Conservation (phyloP, 2,797 vertebrate species). For the Streptopelia turtur region DNA sequence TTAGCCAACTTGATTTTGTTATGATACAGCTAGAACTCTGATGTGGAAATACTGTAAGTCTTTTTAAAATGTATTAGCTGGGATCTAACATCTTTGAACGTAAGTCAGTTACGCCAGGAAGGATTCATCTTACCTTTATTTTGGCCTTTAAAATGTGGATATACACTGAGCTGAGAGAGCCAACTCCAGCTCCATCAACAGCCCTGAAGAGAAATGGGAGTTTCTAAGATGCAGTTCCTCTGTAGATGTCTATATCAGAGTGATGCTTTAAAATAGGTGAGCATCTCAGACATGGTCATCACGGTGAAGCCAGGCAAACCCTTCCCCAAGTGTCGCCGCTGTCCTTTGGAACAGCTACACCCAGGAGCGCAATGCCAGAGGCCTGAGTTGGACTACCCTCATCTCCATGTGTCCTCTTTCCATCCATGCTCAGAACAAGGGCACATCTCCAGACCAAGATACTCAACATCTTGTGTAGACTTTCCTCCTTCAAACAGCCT, state of each 20-base stretch:
- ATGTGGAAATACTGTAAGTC: background rate
- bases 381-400: background rate
- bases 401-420: background rate
- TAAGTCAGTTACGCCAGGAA: background rate
- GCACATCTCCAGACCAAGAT: background rate
- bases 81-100: background rate
- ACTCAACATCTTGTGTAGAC: background rate
- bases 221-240: background rate
- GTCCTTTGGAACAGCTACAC: background rate
- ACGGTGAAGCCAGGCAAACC: background rate
- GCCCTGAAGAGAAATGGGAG: background rate
- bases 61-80: background rate
- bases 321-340: background rate
- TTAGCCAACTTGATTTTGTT: background rate
- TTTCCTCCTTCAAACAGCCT: background rate
- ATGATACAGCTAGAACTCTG: background rate
- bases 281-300: background rate
- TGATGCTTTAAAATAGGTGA: background rate
- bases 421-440: background rate
- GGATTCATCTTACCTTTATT: background rate
- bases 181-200: background rate
- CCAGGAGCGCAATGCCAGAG: background rate
- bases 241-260: background rate
- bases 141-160: background rate
- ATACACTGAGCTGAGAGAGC: background rate